A percentile compares a stretch with the other conserved stretches of the same genome.
Evolutionary conservation across 1,140 invertebrate species (phyloP).

Genomic region (Theocolax elegans): DNA sequence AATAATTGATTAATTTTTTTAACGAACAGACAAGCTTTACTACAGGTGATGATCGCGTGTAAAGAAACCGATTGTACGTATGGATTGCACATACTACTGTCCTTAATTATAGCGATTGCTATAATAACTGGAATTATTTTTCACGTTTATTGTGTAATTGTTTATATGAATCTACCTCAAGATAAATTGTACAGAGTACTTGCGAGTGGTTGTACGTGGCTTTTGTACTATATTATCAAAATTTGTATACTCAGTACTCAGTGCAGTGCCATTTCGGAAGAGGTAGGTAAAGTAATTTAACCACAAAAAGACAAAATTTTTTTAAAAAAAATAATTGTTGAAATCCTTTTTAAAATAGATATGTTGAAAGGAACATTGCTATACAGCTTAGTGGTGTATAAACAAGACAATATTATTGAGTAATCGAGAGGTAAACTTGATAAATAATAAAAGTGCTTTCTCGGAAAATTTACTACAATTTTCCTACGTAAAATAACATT

Average conservation of each 20-base stretch:
- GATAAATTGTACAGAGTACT: not conserved
- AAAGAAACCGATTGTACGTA: conserved; percentile 9
- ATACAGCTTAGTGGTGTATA: too few species aligned
- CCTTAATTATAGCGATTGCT: conserved; percentile 12
- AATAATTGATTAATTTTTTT: too few species aligned
- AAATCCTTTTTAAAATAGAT: too few species aligned
- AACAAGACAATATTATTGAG: too few species aligned
- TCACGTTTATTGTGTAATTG: not conserved
- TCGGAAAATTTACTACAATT: too few species aligned
- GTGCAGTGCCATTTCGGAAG: not conserved
- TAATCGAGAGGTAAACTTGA: too few species aligned
- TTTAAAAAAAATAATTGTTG: too few species aligned
- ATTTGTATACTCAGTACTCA: not conserved
- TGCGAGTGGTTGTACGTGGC: not conserved
- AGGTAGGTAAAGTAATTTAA: conserved; percentile 7
- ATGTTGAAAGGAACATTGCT: too few species aligned
- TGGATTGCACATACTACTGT: conserved; percentile 22
- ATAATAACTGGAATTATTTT: not conserved
- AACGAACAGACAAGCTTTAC: conserved; percentile 13
- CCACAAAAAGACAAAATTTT: too few species aligned
- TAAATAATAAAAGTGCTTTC: too few species aligned
- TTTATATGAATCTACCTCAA: not conserved
- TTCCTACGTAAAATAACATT: too few species aligned
- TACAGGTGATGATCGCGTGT: conserved; percentile 13
- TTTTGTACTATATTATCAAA: conserved; percentile 7